Percentiles rank a stretch among this genome's conserved stretches.
These are phyloP conservation scores for Cryptocephalus primarius DNA, from an alignment of 2,888 invertebrate species.

Conservation along the genomic window DNA sequence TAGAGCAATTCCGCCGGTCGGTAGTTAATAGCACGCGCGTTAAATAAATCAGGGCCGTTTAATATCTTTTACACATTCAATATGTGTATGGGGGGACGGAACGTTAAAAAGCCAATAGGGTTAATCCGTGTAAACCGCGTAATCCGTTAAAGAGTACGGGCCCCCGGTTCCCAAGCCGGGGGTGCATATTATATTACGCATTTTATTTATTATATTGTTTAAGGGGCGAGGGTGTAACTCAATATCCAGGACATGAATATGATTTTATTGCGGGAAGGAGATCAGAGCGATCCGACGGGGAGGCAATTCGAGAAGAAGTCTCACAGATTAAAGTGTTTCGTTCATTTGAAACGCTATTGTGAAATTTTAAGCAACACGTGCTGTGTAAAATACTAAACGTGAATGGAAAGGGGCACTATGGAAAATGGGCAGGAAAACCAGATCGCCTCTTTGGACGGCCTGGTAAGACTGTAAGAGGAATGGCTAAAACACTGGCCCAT, in stretches of 20 bases:
- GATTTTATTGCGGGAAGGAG: slow-evolving; percentile 23
- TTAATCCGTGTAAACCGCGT: slow-evolving; percentile 37
- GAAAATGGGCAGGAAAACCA: too few relatives aligned
- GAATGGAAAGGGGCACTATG: too few relatives aligned
- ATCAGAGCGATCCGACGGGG: too few relatives aligned
- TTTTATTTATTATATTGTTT: slow-evolving; percentile 34
- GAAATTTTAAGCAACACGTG: too few relatives aligned
- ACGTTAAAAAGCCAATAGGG: slow-evolving; percentile 30
- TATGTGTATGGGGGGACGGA: slow-evolving; percentile 21
- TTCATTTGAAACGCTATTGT: too few relatives aligned
- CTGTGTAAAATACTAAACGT: too few relatives aligned
- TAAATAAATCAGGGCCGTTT: slow-evolving; percentile 29
- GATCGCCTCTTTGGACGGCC: too few relatives aligned
- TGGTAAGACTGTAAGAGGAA: too few relatives aligned
- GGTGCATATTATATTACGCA: slow-evolving; percentile 37
- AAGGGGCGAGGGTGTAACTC: slow-evolving; percentile 25
- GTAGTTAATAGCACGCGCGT: slow-evolving; percentile 21
- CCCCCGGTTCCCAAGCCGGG: slow-evolving; percentile 25
- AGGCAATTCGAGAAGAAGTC: too few relatives aligned
- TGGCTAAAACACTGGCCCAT: too few relatives aligned
- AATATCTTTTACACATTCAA: slow-evolving; percentile 37
- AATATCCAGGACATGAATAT: slow-evolving; percentile 31
- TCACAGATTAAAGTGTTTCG: too few relatives aligned
- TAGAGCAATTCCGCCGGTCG: slow-evolving; percentile 32
- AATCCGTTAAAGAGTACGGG: slow-evolving; percentile 27